Percentiles rank a stretch among this genome's conserved stretches.
Evolutionary conservation across 2,113 vertebrate species (phyloP).

Genomic region (Steatornis caripensis): DNA sequence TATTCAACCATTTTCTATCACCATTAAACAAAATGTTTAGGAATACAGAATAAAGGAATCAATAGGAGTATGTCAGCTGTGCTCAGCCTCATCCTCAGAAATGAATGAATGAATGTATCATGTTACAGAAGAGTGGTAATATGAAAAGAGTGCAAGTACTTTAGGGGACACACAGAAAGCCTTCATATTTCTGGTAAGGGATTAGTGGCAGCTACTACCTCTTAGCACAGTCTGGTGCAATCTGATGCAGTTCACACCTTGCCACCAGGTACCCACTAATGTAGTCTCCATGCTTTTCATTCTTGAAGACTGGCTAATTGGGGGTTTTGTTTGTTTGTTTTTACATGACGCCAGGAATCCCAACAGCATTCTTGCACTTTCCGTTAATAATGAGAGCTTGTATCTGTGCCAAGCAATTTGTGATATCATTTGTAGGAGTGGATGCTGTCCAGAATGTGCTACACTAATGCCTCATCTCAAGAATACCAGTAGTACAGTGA

Average conservation of each 20-base stretch:
- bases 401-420: constrained; percentile 16
- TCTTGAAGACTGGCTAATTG: not conserved
- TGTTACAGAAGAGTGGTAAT: not conserved
- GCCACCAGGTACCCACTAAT: not conserved
- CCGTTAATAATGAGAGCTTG: not conserved
- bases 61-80: not conserved
- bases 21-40: not conserved
- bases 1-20: not conserved
- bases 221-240: not conserved
- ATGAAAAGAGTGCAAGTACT: not conserved
- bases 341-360: not conserved
- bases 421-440: constrained; percentile 2
- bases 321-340: not conserved
- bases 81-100: not conserved
- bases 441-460: constrained; percentile 6
- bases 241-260: not conserved
- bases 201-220: not conserved
- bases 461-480: not conserved
- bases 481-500: not conserved
- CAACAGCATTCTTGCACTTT: not conserved
- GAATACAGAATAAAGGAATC: not conserved
- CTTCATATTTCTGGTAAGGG: not conserved
- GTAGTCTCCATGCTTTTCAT: not conserved
- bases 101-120: not conserved
- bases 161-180: not conserved